Conservation (phyloP, 2,797 vertebrate species). For the Anguilla marmorata region DNA sequence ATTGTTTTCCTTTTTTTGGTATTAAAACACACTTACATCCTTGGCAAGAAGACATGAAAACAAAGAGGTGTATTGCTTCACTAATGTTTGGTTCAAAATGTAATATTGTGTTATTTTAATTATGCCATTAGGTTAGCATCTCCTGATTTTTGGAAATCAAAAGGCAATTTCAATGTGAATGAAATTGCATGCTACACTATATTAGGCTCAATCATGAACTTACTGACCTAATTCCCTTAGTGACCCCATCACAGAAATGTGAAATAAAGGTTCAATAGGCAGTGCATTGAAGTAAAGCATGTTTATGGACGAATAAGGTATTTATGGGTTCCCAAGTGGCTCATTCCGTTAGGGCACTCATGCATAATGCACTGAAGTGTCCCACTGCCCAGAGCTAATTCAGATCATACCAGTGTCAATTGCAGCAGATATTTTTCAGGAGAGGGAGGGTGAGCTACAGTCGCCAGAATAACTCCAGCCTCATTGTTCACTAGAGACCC, state of each 20-base stretch:
- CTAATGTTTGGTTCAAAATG: not conserved
- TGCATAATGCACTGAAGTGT: not conserved
- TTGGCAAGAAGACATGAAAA: not conserved
- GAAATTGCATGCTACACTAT: not conserved
- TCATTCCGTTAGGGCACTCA: not conserved
- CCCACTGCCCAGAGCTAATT: not conserved
- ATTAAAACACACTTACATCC: not conserved
- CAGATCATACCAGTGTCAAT: not conserved
- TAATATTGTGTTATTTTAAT: not conserved
- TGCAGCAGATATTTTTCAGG: not conserved
- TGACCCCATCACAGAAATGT: not conserved
- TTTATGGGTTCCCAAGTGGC: not conserved
- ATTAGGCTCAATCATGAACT: not conserved
- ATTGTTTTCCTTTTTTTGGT: not conserved
- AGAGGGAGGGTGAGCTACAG: not conserved
- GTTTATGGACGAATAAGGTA: not conserved
- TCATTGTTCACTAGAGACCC: not conserved
- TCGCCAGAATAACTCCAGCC: not conserved
- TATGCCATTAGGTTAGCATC: not conserved
- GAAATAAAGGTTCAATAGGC: slow-evolving; percentile 2
- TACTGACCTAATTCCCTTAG: not conserved
- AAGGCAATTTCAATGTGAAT: not conserved
- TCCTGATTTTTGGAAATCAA: slow-evolving; percentile 14
- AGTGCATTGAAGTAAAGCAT: not conserved
- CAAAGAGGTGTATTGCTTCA: not conserved